A percentile compares a stretch with the other conserved stretches of the same genome.
Evolutionary conservation across 2,797 vertebrate species (phyloP).

Genomic region (Rhinoraja longicauda): DNA sequence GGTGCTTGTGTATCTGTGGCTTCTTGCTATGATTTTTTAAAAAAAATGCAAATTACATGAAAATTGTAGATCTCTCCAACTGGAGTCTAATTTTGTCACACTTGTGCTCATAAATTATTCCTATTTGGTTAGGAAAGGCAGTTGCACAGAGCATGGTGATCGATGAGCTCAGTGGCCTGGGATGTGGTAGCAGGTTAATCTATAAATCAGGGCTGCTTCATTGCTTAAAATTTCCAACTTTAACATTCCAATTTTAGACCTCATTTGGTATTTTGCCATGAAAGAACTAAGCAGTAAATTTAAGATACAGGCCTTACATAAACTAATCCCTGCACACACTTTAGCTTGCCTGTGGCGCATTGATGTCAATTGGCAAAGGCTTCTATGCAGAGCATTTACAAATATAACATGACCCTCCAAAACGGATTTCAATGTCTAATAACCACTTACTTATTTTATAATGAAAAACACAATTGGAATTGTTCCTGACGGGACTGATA

Average conservation of each 20-base stretch:
- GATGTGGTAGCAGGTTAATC: neutral
- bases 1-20: neutral
- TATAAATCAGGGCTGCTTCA: slow-evolving; percentile 8
- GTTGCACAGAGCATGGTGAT: neutral
- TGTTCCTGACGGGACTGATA: slow-evolving; percentile 2
- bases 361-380: slow-evolving; percentile 26
- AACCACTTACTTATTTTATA: neutral
- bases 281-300: slow-evolving; percentile 5
- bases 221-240: neutral
- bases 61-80: neutral
- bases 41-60: neutral
- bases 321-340: neutral
- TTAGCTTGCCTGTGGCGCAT: neutral
- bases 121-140: slow-evolving; percentile 5
- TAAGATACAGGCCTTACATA: neutral
- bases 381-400: neutral
- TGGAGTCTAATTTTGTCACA: slow-evolving; percentile 8
- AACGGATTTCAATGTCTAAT: slow-evolving; percentile 22
- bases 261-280: slow-evolving; percentile 11
- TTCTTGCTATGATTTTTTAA: neutral
- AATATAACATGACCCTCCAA: neutral
- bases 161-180: neutral
- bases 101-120: slow-evolving; percentile 31
- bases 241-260: slow-evolving; percentile 29
- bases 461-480: slow-evolving; percentile 5